Evolutionary conservation across 1,140 invertebrate species (phyloP).

Genomic region (Ruditapes philippinarum): DNA sequence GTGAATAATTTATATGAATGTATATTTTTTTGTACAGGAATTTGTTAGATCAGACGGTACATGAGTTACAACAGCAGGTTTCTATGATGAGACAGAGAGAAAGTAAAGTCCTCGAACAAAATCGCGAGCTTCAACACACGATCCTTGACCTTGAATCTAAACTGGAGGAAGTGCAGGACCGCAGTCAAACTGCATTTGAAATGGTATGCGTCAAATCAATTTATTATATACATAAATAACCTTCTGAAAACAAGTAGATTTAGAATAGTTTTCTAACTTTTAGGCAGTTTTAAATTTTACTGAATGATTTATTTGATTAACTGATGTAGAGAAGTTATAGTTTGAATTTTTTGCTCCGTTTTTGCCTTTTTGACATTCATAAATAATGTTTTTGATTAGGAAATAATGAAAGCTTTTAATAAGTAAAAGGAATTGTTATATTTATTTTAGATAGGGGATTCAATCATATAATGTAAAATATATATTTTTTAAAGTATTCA

Average conservation of each 20-base stretch:
- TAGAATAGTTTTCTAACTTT: background rate
- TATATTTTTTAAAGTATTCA: too few relatives aligned
- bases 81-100: constrained; percentile 80
- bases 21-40: constrained; percentile 73
- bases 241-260: background rate
- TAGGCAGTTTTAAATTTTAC: too few relatives aligned
- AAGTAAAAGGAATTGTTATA: too few relatives aligned
- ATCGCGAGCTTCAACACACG: constrained; percentile 82
- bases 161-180: constrained; percentile 77
- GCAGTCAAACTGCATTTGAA: constrained; percentile 74
- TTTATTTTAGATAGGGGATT: too few relatives aligned
- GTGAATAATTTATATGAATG: too few relatives aligned
- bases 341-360: too few relatives aligned
- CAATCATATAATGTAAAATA: too few relatives aligned
- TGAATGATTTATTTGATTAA: too few relatives aligned
- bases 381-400: too few relatives aligned
- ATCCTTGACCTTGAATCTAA: constrained; percentile 83
- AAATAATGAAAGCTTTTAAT: too few relatives aligned
- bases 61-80: constrained; percentile 83
- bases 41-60: constrained; percentile 79
- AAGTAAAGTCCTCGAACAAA: constrained; percentile 78
- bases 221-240: background rate
- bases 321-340: too few relatives aligned
- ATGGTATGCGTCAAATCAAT: constrained; percentile 77
- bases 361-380: too few relatives aligned